Evolutionary conservation across 2,113 vertebrate genomes (phyloP).

Genomic region (Marmota monax): DNA sequence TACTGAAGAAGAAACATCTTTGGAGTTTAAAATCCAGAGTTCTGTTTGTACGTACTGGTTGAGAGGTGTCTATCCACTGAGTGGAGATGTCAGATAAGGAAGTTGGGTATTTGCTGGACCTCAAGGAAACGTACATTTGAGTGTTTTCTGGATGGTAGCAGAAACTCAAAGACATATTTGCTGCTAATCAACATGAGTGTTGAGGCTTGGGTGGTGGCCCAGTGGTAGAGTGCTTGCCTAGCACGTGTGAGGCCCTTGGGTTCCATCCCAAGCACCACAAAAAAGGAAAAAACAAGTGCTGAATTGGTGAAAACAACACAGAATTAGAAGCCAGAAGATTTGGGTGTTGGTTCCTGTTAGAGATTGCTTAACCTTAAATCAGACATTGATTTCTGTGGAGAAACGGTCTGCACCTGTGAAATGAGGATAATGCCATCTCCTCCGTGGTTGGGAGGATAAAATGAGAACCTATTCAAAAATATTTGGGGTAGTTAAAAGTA

Average conservation of each 20-base stretch:
- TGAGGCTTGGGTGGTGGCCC: background rate
- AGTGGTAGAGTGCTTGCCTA: background rate
- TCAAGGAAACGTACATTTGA: background rate
- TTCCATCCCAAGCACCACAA: background rate
- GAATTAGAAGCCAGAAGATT: background rate
- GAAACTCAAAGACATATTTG: background rate
- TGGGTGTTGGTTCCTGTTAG: background rate
- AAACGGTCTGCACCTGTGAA: background rate
- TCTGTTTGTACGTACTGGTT: background rate
- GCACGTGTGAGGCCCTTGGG: background rate
- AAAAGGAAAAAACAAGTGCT: background rate
- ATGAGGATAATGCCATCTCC: background rate
- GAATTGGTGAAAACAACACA: background rate
- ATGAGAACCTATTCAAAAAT: background rate
- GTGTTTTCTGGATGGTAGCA: background rate
- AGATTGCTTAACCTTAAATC: background rate
- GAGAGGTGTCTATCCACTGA: background rate
- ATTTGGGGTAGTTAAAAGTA: background rate
- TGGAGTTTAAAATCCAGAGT: slow-evolving; percentile 3
- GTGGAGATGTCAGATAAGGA: background rate
- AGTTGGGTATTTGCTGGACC: background rate
- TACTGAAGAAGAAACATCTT: background rate
- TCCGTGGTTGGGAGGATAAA: background rate
- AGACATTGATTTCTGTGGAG: slow-evolving; percentile 12
- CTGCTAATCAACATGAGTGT: background rate